phyloP scores from a whole-genome alignment of 2,888 invertebrate genomes.

The Pocota personata region DNA sequence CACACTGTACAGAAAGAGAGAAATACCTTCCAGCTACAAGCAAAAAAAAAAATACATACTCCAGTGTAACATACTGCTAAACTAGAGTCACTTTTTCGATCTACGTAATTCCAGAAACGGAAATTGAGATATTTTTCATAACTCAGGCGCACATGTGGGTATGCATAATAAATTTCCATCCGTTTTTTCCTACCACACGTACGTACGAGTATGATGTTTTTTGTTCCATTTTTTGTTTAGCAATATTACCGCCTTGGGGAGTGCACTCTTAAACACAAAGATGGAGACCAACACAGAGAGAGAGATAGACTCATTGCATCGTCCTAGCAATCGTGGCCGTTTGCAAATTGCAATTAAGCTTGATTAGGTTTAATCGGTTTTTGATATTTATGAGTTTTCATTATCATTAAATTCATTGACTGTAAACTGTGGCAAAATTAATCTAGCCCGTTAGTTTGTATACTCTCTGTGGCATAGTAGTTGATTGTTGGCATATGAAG shows the following conservation, averaged over 20 bases:
- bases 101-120: slow-evolving; percentile 76
- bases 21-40: slow-evolving; percentile 57
- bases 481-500: slow-evolving; percentile 41
- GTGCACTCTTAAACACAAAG: slow-evolving; percentile 22
- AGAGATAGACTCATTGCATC: background rate
- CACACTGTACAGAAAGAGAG: slow-evolving; percentile 32
- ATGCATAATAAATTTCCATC: slow-evolving; percentile 71
- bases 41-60: slow-evolving; percentile 25
- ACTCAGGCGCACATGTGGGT: slow-evolving; percentile 75
- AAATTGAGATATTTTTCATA: slow-evolving; percentile 79
- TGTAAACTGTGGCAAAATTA: slow-evolving; percentile 73
- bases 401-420: slow-evolving; percentile 76
- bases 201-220: background rate
- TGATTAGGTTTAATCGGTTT: slow-evolving; percentile 79
- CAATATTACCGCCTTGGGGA: slow-evolving; percentile 64
- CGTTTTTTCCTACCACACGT: slow-evolving; percentile 13
- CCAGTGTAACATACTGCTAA: slow-evolving; percentile 6
- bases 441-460: slow-evolving; percentile 39
- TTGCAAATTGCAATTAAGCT: slow-evolving; percentile 77
- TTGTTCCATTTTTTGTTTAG: slow-evolving; percentile 27
- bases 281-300: slow-evolving; percentile 2
- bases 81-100: slow-evolving; percentile 20
- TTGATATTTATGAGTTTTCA: slow-evolving; percentile 78
- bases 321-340: slow-evolving; percentile 54
- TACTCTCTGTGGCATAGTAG: background rate